A percentile compares a stretch with the other conserved stretches of the same genome.
phyloP scores from a whole-genome alignment of 2,888 invertebrate genomes.

The Camponotus fellah region DNA sequence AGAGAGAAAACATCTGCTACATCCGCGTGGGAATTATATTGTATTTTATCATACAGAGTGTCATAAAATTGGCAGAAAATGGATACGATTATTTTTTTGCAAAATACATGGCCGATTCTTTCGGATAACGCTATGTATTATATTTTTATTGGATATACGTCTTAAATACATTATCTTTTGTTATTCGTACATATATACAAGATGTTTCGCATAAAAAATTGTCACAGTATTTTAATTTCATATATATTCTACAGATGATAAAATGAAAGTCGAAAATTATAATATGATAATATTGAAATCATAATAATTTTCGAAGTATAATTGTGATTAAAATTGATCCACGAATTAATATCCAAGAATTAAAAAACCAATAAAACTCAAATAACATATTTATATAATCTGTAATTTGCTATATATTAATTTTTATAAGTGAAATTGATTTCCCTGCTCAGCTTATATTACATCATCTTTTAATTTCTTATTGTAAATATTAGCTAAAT shows the following conservation, averaged over 20 bases:
- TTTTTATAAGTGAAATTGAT: not conserved
- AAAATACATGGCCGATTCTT: not conserved
- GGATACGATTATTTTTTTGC: not conserved
- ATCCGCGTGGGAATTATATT: conserved; percentile 1
- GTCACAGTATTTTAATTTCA: not conserved
- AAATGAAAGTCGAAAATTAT: not conserved
- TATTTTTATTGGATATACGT: not conserved
- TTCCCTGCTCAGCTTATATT: not conserved
- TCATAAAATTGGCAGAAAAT: conserved; percentile 27
- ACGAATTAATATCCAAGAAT: not conserved
- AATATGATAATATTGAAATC: not conserved
- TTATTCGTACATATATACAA: not conserved
- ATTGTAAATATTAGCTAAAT: not conserved
- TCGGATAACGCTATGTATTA: not conserved
- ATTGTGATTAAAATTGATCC: not conserved
- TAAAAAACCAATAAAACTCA: not conserved
- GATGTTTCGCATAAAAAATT: not conserved
- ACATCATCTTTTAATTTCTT: not conserved
- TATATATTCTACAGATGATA: not conserved
- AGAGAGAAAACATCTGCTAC: conserved; percentile 1
- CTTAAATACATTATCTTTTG: conserved; percentile 11
- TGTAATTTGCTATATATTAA: not conserved
- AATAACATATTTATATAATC: not conserved
- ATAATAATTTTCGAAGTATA: not conserved
- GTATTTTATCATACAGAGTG: not conserved